phyloP scores from a whole-genome alignment of 2,888 invertebrate genomes.

The Lathronympha strigana region DNA sequence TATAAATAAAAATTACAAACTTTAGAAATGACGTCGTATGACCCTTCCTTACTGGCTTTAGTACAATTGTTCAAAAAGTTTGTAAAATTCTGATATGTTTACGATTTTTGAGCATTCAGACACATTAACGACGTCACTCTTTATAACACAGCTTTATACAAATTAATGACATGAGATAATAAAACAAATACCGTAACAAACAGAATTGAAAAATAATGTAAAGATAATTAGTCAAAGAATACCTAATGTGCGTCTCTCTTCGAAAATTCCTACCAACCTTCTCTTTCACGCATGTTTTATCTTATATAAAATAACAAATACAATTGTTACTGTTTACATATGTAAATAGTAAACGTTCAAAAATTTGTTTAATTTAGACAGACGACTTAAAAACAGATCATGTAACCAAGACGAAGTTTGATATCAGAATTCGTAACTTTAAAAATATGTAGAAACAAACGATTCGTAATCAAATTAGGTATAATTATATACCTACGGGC shows the following conservation, averaged over 20 bases:
- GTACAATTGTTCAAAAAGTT: conserved; percentile 2
- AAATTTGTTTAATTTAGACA: too few species aligned
- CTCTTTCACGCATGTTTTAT: background rate
- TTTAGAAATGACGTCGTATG: background rate
- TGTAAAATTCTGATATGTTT: conserved; percentile 23
- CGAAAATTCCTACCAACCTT: background rate
- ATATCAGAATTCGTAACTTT: too few species aligned
- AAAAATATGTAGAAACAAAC: too few species aligned
- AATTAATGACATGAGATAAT: background rate
- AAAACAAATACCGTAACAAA: background rate
- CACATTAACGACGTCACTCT: background rate
- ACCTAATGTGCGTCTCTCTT: conserved; percentile 32
- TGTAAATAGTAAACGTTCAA: too few species aligned
- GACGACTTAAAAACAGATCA: too few species aligned
- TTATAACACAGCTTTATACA: background rate
- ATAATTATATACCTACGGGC: too few species aligned
- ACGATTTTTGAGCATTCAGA: conserved; percentile 22
- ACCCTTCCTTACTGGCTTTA: background rate
- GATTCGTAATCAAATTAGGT: too few species aligned
- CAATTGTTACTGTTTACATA: too few species aligned
- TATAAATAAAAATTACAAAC: background rate
- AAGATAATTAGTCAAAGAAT: background rate
- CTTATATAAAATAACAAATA: background rate
- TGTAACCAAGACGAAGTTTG: too few species aligned
- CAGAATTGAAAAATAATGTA: background rate